Percentiles rank a stretch among this genome's conserved stretches.
Conservation (phyloP, 2,797 vertebrate species). For the Serranus cabrilla region DNA sequence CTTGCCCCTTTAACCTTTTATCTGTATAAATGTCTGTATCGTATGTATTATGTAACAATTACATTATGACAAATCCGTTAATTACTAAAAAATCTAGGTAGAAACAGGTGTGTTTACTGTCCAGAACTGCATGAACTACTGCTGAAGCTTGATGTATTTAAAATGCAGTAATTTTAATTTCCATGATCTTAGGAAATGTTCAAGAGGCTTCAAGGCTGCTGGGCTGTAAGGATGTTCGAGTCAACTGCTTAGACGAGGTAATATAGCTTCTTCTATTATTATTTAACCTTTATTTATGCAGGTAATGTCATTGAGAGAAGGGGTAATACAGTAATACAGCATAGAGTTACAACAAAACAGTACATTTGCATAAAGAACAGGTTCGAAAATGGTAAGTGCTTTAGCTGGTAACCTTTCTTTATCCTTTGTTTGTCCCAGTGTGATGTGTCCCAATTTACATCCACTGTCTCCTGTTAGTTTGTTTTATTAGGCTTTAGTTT, state of each 20-base stretch:
- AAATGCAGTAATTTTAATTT: background rate
- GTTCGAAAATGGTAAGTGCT: too few relatives aligned
- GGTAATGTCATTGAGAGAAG: too few relatives aligned
- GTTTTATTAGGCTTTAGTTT: too few relatives aligned
- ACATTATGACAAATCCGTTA: too few relatives aligned
- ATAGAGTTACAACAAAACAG: too few relatives aligned
- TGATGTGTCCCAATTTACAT: too few relatives aligned
- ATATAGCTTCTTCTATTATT: conserved; percentile 1
- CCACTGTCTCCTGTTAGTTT: background rate
- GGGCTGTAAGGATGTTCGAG: conserved; percentile 94
- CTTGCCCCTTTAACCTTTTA: background rate
- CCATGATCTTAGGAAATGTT: conserved; percentile 87
- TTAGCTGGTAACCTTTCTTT: too few relatives aligned
- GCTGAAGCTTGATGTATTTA: fast-evolving
- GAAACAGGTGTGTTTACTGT: background rate
- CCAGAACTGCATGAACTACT: background rate
- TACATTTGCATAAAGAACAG: too few relatives aligned
- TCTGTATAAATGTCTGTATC: background rate
- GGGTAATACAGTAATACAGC: too few relatives aligned
- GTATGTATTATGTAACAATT: background rate
- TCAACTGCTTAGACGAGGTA: conserved; percentile 99
- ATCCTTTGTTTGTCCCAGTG: too few relatives aligned
- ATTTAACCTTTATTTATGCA: too few relatives aligned
- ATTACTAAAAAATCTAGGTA: background rate
- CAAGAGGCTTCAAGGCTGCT: conserved; percentile 93